These are phyloP conservation scores for Heliconius ismenius DNA, from an alignment of 2,888 invertebrate genomes.

Conservation along the genomic window DNA sequence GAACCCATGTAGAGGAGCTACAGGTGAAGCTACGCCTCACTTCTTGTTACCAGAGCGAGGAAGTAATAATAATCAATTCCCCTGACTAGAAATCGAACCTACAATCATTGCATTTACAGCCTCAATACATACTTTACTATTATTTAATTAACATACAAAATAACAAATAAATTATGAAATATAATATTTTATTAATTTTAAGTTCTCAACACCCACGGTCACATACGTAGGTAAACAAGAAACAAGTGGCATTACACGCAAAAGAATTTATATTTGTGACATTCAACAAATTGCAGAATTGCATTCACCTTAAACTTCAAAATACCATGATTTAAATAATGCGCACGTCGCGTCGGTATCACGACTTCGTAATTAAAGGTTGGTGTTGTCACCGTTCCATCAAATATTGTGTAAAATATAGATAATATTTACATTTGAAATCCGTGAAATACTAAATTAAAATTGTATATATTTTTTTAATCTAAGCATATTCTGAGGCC, in stretches of 20 bases:
- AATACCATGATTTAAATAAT: conserved; percentile 29
- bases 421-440: background rate
- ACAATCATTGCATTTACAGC: background rate
- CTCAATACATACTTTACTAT: background rate
- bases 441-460: too few relatives aligned
- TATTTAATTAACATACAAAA: background rate
- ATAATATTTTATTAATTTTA: background rate
- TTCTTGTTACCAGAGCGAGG: background rate
- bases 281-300: conserved; percentile 40
- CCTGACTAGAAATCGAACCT: background rate
- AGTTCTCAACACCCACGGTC: background rate
- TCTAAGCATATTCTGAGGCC: background rate
- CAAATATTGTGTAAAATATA: background rate
- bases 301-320: conserved; percentile 41
- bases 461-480: background rate
- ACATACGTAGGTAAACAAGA: conserved; percentile 38
- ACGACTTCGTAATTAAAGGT: conserved; percentile 14
- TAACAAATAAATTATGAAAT: background rate
- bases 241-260: conserved; percentile 38
- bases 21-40: too few relatives aligned
- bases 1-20: too few relatives aligned
- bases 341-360: background rate
- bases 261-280: conserved; percentile 39
- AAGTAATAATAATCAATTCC: background rate
- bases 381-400: background rate